Percentiles rank a stretch among this genome's conserved stretches.
Conservation (phyloP, 1,140 invertebrate genomes). For the Trichonephila clavipes region DNA sequence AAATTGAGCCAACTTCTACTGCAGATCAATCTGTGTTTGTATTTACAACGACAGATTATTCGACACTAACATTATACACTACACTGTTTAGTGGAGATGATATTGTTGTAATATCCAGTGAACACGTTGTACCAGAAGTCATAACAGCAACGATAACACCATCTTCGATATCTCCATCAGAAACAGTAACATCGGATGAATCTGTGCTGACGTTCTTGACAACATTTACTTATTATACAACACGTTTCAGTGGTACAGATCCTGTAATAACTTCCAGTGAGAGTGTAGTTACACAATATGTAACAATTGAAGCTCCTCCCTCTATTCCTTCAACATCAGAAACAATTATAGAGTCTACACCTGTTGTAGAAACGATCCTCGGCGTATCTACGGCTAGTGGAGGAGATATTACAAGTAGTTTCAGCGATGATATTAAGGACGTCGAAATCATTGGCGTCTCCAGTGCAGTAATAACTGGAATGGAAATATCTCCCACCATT, state of each 20-base stretch:
- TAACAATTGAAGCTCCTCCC: conserved; percentile 72
- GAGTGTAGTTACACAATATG: conserved; percentile 78
- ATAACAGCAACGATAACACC: conserved; percentile 75
- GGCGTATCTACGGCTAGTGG: conserved; percentile 60
- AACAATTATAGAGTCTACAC: conserved; percentile 51
- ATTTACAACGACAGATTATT: conserved; percentile 76
- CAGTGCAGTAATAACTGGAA: conserved; percentile 53
- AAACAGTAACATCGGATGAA: conserved; percentile 34
- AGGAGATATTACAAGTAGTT: conserved; percentile 59
- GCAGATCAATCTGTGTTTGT: conserved; percentile 65
- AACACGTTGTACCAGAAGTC: conserved; percentile 77
- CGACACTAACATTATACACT: conserved; percentile 77
- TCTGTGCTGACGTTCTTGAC: conserved; percentile 77
- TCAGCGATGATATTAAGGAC: conserved; percentile 13
- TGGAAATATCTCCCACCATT: not conserved
- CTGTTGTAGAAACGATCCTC: conserved; percentile 66
- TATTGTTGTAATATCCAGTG: conserved; percentile 77
- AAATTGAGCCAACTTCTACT: not conserved
- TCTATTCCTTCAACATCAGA: conserved; percentile 36
- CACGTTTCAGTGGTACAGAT: conserved; percentile 77
- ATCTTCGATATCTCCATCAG: conserved; percentile 32
- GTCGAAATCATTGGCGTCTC: conserved; percentile 70
- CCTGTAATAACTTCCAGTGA: conserved; percentile 76
- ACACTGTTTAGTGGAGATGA: conserved; percentile 77
- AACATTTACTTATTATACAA: conserved; percentile 79